Base-by-base conservation (phyloP, 1,140 invertebrate genomes). In the Drosophila asahinai region DNA sequence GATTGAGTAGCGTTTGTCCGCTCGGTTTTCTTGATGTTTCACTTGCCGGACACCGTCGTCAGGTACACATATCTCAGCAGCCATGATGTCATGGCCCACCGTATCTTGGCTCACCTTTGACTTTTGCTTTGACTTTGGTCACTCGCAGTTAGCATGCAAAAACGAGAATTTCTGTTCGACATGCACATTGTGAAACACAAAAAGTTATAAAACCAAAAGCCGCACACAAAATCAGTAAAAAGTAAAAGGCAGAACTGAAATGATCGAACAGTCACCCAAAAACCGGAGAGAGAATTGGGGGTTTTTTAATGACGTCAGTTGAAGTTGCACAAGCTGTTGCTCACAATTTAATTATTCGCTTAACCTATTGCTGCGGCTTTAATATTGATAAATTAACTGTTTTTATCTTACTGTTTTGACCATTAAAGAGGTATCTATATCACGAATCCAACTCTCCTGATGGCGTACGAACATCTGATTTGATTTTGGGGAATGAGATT, bases 81-180 rank as follows among this genome's bases (percentile, higher is more conserved):
- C 63, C 52, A 80, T 89, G 84, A 87, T 89, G 86, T 87, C 84
- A 87, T 89, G 70, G 81, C 57, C 45, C 66, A 38, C 66, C 47
- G 83, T 71, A 58, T 83, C 81, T 90, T 89, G 47, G 52, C 33
- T 83, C 67, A 73, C 54, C 70, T 73, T 73, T 61, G 55, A 72
- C 71, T 74, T 73, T 73, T 73, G 67, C 70, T 72, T 73, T 61
- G 65, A 67, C 79, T 74, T 66, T 72, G 75, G 57, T 52, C 81
- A 66, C 36, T 79, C 77, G 49, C 65, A 76, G 71, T 27, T 63
- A 62, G 78, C 65, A 78, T 86, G 63, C 77, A 73, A 79, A 78
- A 79, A 79, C 77, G 77, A 80, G 70, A 80, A 80, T 80, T 67
- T 57, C 33, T 74, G 71, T 55, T 60, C 61, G 43, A 80, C 68